A percentile compares a stretch with the other conserved stretches of the same genome.
Evolutionary conservation across 2,113 vertebrate genomes (phyloP).

Genomic region (Pachypanchax playfairii): DNA sequence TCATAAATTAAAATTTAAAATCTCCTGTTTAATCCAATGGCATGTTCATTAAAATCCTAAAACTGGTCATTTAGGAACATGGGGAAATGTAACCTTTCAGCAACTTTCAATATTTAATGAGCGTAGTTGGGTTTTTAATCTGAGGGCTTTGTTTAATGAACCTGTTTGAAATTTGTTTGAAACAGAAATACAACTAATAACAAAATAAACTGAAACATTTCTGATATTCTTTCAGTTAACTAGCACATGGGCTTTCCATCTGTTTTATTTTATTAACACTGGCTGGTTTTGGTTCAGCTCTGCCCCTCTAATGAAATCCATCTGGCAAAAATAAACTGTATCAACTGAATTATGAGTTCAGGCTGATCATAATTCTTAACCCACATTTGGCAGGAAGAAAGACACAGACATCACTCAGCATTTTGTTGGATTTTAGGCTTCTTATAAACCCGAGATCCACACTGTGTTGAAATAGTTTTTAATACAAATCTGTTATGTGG

Average conservation of each 20-base stretch:
- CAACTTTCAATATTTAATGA: conserved; percentile 69
- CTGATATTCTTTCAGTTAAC: conserved; percentile 13
- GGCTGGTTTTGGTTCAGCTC: conserved; percentile 21
- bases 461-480: not conserved
- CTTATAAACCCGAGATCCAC: not conserved
- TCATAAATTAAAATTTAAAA: conserved; percentile 68
- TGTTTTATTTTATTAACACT: conserved; percentile 22
- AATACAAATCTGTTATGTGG: not conserved
- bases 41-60: conserved; percentile 66
- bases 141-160: conserved; percentile 51
- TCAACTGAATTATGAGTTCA: not conserved
- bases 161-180: conserved; percentile 32
- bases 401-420: not conserved
- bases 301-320: conserved; percentile 15
- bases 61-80: conserved; percentile 61
- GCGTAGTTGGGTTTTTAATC: conserved; percentile 57
- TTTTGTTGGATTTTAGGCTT: not conserved
- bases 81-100: conserved; percentile 64
- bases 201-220: conserved; percentile 8
- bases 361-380: not conserved
- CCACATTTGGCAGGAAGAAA: not conserved
- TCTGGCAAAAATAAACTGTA: conserved; percentile 12
- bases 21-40: conserved; percentile 68
- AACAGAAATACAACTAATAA: conserved; percentile 12
- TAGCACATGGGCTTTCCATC: conserved; percentile 9